phyloP scores from a whole-genome alignment of 2,113 vertebrate species.

The Gavia stellata region DNA sequence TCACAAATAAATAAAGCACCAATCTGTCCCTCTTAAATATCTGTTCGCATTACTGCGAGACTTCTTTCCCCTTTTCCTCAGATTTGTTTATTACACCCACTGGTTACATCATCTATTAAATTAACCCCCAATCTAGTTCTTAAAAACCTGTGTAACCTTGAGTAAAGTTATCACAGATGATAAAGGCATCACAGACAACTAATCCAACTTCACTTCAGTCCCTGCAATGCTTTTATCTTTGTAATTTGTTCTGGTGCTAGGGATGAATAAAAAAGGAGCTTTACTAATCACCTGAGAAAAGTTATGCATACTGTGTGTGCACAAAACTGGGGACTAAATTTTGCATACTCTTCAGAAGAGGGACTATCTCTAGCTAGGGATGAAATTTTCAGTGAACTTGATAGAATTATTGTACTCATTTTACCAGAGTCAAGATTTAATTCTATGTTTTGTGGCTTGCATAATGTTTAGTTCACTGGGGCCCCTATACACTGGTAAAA shows the following conservation, averaged over 20 bases:
- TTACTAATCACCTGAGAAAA: constrained; percentile 37
- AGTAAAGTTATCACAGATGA: constrained; percentile 41
- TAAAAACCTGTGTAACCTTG: constrained; percentile 37
- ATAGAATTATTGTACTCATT: constrained; percentile 32
- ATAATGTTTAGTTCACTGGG: background rate
- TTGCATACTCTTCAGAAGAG: background rate
- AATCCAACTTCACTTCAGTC: constrained; percentile 35
- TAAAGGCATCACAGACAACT: constrained; percentile 36
- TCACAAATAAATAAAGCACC: constrained; percentile 9
- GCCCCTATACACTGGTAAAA: background rate
- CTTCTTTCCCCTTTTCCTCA: background rate
- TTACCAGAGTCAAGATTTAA: background rate
- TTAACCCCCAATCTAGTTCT: background rate
- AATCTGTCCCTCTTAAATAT: background rate
- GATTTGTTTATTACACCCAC: constrained; percentile 16
- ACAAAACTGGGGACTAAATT: background rate
- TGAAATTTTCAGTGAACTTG: constrained; percentile 6
- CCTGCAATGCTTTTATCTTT: constrained; percentile 42
- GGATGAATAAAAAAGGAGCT: constrained; percentile 27
- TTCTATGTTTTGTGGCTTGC: background rate
- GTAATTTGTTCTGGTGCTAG: constrained; percentile 41
- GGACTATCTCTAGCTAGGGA: background rate
- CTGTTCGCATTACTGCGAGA: background rate
- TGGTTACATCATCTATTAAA: constrained; percentile 27
- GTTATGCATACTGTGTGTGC: background rate